A percentile compares a stretch with the other conserved stretches of the same genome.
Conservation (phyloP, 2,888 invertebrate species). For the Artemia sp. region DNA sequence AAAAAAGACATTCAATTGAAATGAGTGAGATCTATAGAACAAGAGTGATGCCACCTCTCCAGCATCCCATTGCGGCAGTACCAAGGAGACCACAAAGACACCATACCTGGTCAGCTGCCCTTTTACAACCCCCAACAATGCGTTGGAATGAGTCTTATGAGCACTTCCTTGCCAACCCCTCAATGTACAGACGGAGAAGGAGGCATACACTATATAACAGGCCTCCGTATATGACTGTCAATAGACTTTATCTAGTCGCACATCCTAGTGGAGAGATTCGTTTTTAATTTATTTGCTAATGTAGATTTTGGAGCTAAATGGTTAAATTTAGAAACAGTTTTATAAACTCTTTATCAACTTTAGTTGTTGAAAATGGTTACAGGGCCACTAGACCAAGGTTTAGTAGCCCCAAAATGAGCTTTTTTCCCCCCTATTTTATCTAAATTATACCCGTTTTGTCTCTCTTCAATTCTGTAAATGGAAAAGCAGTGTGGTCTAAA, state of each 20-base stretch:
- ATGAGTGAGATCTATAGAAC: not conserved
- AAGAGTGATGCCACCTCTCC: not conserved
- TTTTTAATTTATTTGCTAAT: conserved; percentile 3
- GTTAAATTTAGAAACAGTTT: no score
- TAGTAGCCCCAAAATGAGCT: no score
- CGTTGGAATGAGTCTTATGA: not conserved
- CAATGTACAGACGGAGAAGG: conserved; percentile 1
- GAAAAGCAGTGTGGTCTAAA: no score
- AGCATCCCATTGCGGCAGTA: not conserved
- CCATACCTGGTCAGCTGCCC: not conserved
- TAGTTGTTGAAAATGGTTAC: no score
- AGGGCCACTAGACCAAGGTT: no score
- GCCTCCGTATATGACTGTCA: conserved; percentile 6
- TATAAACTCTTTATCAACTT: no score
- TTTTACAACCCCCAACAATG: not conserved
- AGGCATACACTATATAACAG: not conserved
- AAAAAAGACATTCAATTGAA: not conserved
- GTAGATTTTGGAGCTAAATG: not conserved
- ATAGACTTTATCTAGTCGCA: conserved; percentile 15
- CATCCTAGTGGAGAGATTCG: conserved; percentile 16
- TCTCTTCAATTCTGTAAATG: no score
- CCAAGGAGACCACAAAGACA: not conserved
- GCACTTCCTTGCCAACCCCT: not conserved
- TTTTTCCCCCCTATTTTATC: no score
- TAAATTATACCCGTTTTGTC: no score